These are phyloP conservation scores for Rhabdomys dilectus DNA, from an alignment of 2,113 vertebrate species.

Conservation along the genomic window DNA sequence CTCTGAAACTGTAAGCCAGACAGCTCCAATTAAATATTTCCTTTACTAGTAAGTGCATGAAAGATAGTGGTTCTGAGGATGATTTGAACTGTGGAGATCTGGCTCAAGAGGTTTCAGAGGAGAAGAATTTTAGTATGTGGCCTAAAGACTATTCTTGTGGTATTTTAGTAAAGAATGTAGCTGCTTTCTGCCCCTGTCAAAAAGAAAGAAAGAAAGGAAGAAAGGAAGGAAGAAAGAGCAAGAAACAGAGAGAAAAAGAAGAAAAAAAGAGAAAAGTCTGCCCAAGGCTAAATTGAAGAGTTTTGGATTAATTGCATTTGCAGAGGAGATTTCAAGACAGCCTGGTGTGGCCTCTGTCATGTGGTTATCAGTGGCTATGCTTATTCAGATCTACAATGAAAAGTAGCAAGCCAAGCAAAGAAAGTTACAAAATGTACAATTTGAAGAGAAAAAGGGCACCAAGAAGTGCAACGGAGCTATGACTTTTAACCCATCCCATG, in stretches of 20 bases:
- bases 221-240: too few relatives aligned
- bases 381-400: not conserved
- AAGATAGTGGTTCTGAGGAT: not conserved
- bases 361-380: not conserved
- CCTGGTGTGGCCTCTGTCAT: not conserved
- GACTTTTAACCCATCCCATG: not conserved
- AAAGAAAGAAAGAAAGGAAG: too few relatives aligned
- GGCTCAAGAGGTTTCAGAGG: not conserved
- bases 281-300: not conserved
- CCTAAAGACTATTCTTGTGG: not conserved
- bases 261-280: not conserved
- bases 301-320: not conserved
- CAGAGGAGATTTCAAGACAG: not conserved
- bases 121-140: not conserved
- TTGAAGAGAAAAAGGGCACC: not conserved
- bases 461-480: not conserved
- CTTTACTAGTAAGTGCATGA: not conserved
- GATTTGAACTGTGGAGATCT: not conserved
- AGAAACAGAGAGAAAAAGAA: too few relatives aligned
- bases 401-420: not conserved
- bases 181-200: too few relatives aligned
- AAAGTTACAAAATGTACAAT: not conserved
- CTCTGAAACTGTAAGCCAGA: not conserved
- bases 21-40: not conserved
- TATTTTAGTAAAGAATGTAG: too few relatives aligned